Evolutionary conservation across 1,140 invertebrate genomes (phyloP).

Genomic region (Anthonomus grandis): DNA sequence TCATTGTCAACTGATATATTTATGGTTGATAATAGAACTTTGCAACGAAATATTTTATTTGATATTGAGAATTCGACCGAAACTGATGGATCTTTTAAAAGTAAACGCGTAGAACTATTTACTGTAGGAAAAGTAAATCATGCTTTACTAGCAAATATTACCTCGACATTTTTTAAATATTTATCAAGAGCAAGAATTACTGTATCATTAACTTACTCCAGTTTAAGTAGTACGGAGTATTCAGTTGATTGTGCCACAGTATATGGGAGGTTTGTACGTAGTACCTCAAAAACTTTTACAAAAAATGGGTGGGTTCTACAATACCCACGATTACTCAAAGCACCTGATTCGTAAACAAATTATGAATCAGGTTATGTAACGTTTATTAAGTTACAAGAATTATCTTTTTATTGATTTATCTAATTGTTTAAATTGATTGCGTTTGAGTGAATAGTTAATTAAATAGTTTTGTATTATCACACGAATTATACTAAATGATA

Average conservation of each 20-base stretch:
- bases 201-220: slow-evolving; percentile 11
- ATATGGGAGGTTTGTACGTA: slow-evolving; percentile 28
- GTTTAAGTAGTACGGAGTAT: slow-evolving; percentile 14
- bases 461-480: too few relatives aligned
- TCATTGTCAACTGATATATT: slow-evolving; percentile 21
- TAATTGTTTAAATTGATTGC: too few relatives aligned
- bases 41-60: slow-evolving; percentile 14
- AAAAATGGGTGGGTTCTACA: slow-evolving; percentile 15
- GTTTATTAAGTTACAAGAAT: too few relatives aligned
- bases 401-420: too few relatives aligned
- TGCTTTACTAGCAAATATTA: slow-evolving; percentile 4
- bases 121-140: slow-evolving; percentile 19
- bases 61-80: not conserved
- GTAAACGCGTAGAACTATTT: too few relatives aligned
- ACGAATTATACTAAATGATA: too few relatives aligned
- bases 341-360: too few relatives aligned
- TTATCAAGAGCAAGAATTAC: slow-evolving; percentile 4
- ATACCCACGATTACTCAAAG: slow-evolving; percentile 18
- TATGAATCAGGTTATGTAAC: too few relatives aligned
- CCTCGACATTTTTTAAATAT: slow-evolving; percentile 7
- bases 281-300: not conserved
- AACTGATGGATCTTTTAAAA: too few relatives aligned
- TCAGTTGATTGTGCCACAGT: slow-evolving; percentile 27
- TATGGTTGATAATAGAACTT: slow-evolving; percentile 22
- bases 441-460: too few relatives aligned